Conservation (phyloP, 1,140 invertebrate species). For the Geopemphigus sp. region DNA sequence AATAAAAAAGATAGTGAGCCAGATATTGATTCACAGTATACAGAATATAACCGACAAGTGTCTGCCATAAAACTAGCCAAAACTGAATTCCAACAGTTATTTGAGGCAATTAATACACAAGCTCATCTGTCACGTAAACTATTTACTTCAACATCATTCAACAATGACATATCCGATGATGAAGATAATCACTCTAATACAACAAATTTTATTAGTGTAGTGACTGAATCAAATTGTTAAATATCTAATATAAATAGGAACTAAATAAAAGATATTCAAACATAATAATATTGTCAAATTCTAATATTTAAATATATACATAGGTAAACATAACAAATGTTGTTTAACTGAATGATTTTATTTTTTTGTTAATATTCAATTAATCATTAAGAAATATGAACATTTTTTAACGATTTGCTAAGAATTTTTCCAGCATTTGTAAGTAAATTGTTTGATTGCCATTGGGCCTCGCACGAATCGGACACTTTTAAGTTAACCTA, state of each 20-base stretch:
- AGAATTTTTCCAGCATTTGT: conserved; percentile 68
- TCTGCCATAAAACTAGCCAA: conserved; percentile 7
- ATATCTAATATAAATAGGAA: background rate
- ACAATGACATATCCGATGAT: conserved; percentile 38
- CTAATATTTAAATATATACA: conserved; percentile 1
- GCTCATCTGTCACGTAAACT: background rate
- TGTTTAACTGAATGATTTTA: background rate
- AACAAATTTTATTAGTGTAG: conserved; percentile 24
- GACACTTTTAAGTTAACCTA: conserved; percentile 77
- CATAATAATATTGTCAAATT: background rate
- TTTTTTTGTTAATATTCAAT: background rate
- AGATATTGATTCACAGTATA: conserved; percentile 8
- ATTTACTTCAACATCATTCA: background rate
- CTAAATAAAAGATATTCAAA: background rate
- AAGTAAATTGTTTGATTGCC: conserved; percentile 75
- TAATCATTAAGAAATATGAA: conserved; percentile 60
- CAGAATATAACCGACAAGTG: conserved; percentile 25
- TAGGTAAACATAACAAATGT: background rate
- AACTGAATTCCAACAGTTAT: conserved; percentile 22
- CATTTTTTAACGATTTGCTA: conserved; percentile 68
- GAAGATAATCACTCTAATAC: conserved; percentile 23
- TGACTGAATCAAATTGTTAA: conserved; percentile 22
- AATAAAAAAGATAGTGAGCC: background rate
- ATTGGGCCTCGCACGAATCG: conserved; percentile 71
- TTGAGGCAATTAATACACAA: conserved; percentile 28